Base-by-base conservation (phyloP, 2,888 invertebrate genomes). In the Agrotis puta region DNA sequence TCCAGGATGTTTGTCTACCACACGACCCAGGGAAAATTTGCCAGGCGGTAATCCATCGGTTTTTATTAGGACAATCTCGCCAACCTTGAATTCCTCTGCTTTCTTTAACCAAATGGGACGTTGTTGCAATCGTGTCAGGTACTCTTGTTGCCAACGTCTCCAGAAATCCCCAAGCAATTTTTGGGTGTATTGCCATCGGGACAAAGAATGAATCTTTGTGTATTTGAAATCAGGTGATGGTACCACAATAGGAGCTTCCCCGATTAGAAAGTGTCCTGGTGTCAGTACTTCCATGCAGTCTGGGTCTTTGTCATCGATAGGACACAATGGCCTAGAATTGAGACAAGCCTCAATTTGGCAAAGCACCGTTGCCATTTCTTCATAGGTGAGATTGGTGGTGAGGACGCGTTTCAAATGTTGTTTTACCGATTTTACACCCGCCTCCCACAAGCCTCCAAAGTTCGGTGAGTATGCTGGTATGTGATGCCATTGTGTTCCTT, bases 401-500 rank as follows among this genome's bases (percentile, higher is more conserved):
- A 53, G 20, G 18, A 53, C 24, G 4, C 53, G 24, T 53, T 53
- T 53, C 53, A 33, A 33, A 27, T 56, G 53, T 18, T 62, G 16
- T 33, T 68, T 54, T 18, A 58, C 39, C 14, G 33, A 50, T 22
- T 65, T 65, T 33, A 65, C 57, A 5, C 39, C 65, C 11, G 67
- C 56, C 5, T 63, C 48, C 62, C 67, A 68, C 14, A 68, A 56
- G 6, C 62, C 68, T 39, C 69, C 69, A 5, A 69, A 18, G n/a
- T 69, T 48, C 14, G 69, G 69, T 50, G 63, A 63, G 14, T 69
- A 63, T 16, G 69, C 56, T 5, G 69, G 69, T 4, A 63, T 57
- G 45, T 51, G 63, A 20, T 69, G 69, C 56, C 63, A 69, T 16
- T 69, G 69, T 4, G 63, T 69, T 2, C 69, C 63, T 16, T 69